Conservation (phyloP, 2,797 vertebrate species). For the Coregonus suidteri region DNA sequence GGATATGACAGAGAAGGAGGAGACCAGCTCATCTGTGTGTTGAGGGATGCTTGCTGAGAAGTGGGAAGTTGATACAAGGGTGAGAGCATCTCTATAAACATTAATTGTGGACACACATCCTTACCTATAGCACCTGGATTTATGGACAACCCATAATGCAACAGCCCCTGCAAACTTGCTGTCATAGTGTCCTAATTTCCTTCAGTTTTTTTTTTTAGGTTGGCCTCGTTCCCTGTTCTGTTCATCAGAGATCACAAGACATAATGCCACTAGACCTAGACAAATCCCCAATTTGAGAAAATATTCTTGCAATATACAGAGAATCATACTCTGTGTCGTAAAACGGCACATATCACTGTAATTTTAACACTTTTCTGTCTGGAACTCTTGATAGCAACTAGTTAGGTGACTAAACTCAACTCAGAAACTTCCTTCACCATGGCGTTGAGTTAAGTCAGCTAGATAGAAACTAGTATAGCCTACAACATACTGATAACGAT, state of each 20-base stretch:
- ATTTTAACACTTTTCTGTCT: neutral
- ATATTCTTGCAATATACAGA: neutral
- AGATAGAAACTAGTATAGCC: too few relatives aligned
- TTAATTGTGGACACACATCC: constrained; percentile 29
- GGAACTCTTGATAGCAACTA: neutral
- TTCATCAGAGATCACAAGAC: constrained; percentile 25
- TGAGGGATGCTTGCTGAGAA: neutral
- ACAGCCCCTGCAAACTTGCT: constrained; percentile 58
- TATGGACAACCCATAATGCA: constrained; percentile 64
- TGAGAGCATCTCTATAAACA: constrained; percentile 24
- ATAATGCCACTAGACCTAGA: constrained; percentile 17
- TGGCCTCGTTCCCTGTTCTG: constrained; percentile 60
- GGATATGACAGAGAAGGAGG: neutral
- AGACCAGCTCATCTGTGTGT: neutral
- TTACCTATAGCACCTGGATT: constrained; percentile 61
- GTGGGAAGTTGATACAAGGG: neutral
- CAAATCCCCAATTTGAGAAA: constrained; percentile 4
- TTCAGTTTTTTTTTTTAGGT: constrained; percentile 43
- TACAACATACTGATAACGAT: too few relatives aligned
- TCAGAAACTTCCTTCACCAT: too few relatives aligned
- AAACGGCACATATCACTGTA: neutral
- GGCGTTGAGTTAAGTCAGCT: too few relatives aligned
- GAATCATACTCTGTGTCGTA: neutral
- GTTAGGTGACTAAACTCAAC: too few relatives aligned
- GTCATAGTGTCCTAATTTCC: constrained; percentile 67